A percentile compares a stretch with the other conserved stretches of the same genome.
These are phyloP conservation scores for Trachelus tabidus DNA, from an alignment of 2,888 invertebrate species.

Conservation along the genomic window DNA sequence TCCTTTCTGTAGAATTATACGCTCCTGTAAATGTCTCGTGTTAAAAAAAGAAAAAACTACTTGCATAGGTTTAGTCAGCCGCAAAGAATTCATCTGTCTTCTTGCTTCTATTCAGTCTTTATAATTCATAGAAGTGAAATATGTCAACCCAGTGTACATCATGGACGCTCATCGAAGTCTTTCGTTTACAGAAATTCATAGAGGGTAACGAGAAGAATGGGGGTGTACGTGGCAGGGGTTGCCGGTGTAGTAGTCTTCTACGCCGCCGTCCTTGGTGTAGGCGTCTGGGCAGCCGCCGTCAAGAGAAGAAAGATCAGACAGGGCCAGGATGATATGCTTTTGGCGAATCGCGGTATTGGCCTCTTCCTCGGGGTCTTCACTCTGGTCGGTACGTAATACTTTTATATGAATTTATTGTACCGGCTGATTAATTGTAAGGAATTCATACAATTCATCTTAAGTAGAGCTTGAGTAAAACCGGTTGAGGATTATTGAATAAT, in stretches of 20 bases:
- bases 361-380: conserved; percentile 77
- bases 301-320: conserved; percentile 67
- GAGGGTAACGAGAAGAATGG: conserved; percentile 41
- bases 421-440: not conserved
- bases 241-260: conserved; percentile 77
- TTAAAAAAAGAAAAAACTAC: not conserved
- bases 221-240: conserved; percentile 71
- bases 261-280: conserved; percentile 73
- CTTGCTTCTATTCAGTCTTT: not conserved
- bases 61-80: not conserved
- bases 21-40: too few species aligned
- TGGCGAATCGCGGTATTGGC: conserved; percentile 77
- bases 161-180: not conserved
- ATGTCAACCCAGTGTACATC: not conserved
- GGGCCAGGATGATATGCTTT: conserved; percentile 75
- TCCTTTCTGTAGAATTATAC: not conserved
- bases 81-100: not conserved
- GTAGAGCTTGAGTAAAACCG: not conserved
- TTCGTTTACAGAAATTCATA: not conserved
- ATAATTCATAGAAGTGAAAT: not conserved
- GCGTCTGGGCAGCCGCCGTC: conserved; percentile 71
- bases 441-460: not conserved
- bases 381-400: conserved; percentile 71
- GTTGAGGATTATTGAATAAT: not conserved
- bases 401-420: not conserved